Conservation (phyloP, 2,113 vertebrate species). For the Hydrochoerus hydrochaeris region DNA sequence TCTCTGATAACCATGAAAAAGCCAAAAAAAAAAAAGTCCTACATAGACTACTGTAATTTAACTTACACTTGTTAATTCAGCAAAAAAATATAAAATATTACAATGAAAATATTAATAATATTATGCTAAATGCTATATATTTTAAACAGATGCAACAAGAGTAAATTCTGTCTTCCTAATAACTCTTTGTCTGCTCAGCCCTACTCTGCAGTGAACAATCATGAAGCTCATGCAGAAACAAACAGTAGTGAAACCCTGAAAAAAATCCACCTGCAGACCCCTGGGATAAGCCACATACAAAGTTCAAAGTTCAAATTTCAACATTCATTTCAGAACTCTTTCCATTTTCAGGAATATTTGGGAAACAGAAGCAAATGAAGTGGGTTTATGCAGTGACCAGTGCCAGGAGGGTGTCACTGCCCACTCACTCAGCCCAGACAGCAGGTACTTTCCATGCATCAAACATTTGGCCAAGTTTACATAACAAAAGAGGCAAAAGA, state of each 20-base stretch:
- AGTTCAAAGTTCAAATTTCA: not conserved
- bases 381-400: too few relatives aligned
- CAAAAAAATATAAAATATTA: not conserved
- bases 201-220: rapidly evolving
- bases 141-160: not conserved
- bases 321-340: not conserved
- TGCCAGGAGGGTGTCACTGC: rapidly evolving
- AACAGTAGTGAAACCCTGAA: not conserved
- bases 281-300: not conserved
- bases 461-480: rapidly evolving
- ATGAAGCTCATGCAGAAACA: not conserved
- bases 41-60: not conserved
- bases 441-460: not conserved
- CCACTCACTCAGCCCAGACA: not conserved
- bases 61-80: not conserved
- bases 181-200: not conserved
- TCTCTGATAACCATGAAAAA: not conserved
- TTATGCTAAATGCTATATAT: not conserved
- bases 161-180: not conserved
- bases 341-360: not conserved
- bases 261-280: not conserved
- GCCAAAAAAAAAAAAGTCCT: not conserved
- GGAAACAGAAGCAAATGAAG: not conserved
- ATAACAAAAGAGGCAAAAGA: not conserved
- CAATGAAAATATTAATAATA: not conserved